phyloP scores from a whole-genome alignment of 2,888 invertebrate species.

The Ornithoptera priamus region DNA sequence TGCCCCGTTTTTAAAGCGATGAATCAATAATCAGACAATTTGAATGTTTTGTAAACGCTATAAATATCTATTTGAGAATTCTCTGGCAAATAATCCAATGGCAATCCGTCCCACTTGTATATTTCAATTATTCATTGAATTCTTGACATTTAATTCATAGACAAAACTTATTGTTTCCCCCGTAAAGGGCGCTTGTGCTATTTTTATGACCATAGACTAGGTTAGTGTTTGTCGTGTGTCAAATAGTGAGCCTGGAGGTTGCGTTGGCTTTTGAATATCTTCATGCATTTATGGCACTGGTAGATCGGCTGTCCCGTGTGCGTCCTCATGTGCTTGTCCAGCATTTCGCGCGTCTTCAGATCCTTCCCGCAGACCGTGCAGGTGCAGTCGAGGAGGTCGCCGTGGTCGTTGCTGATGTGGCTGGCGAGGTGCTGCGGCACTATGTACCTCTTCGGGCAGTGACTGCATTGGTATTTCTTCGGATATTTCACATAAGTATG shows the following conservation, averaged over 20 bases:
- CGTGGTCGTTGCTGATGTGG: conserved; percentile 39
- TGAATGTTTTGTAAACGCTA: neutral
- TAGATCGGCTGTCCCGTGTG: conserved; percentile 41
- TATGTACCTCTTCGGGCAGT: conserved; percentile 42
- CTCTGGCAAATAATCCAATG: neutral
- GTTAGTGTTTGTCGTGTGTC: conserved; percentile 36
- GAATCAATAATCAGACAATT: neutral
- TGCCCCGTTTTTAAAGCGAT: no score
- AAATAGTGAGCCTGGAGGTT: conserved; percentile 42
- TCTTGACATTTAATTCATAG: no score
- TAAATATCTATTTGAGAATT: neutral
- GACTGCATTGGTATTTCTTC: conserved; percentile 42
- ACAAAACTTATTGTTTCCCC: no score
- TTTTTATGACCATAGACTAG: conserved; percentile 16
- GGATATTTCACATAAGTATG: conserved; percentile 17
- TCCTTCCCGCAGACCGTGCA: conserved; percentile 43
- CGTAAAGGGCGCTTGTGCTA: neutral
- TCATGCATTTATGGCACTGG: conserved; percentile 40
- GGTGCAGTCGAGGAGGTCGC: conserved; percentile 31
- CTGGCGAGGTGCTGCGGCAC: conserved; percentile 39
- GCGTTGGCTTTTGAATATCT: conserved; percentile 41
- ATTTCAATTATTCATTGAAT: neutral
- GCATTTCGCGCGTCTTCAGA: conserved; percentile 36
- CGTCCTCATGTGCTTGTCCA: conserved; percentile 41
- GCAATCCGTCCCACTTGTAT: neutral